These are phyloP conservation scores for Poecilia gillii DNA, from an alignment of 2,797 vertebrate species.

Conservation along the genomic window DNA sequence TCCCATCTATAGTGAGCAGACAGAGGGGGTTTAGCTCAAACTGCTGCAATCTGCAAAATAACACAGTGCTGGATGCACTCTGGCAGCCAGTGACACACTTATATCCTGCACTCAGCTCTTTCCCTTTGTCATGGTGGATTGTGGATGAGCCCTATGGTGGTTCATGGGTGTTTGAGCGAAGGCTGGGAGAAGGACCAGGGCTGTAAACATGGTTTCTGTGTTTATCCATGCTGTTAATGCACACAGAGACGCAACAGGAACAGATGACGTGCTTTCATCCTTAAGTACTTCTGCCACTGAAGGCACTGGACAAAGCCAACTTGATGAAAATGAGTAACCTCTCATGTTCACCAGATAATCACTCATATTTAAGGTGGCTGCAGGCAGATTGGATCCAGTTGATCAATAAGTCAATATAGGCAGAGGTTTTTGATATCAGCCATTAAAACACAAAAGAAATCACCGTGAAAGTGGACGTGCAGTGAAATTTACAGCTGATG, in stretches of 20 bases:
- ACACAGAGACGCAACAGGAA: conserved; percentile 22
- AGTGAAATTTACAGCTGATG: neutral
- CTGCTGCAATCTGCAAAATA: conserved; percentile 83
- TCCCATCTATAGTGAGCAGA: conserved; percentile 73
- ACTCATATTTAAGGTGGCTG: neutral
- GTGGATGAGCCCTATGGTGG: conserved; percentile 72
- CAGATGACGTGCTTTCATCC: conserved; percentile 8
- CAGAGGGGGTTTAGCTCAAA: conserved; percentile 80
- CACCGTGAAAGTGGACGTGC: neutral
- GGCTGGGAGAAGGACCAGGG: conserved; percentile 45
- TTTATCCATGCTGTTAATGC: conserved; percentile 33
- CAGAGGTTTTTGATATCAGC: neutral
- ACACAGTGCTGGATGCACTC: conserved; percentile 71
- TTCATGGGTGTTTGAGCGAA: conserved; percentile 52
- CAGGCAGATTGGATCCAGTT: neutral
- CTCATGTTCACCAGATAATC: neutral
- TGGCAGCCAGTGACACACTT: conserved; percentile 68
- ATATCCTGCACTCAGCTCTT: conserved; percentile 82
- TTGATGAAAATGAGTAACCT: neutral
- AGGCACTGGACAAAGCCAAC: neutral
- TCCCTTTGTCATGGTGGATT: conserved; percentile 80
- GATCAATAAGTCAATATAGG: neutral
- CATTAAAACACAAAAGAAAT: neutral
- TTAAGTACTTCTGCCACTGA: neutral
- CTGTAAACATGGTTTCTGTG: conserved; percentile 67